These are phyloP conservation scores for Hirtodrosophila trivittata DNA, from an alignment of 2,888 invertebrate species.

Conservation along the genomic window DNA sequence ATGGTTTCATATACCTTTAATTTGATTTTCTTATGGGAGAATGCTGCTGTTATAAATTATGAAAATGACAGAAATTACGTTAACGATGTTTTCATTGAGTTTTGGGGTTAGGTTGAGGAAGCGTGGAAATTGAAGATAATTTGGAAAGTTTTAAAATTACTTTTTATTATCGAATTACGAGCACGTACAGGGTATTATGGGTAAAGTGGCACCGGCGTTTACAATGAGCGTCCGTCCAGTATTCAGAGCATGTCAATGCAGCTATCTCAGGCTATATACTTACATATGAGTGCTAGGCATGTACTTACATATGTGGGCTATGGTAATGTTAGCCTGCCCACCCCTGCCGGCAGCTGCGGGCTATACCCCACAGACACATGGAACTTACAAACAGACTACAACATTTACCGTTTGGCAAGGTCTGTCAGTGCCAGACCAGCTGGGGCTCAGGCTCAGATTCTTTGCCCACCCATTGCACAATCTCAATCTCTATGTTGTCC, in stretches of 20 bases:
- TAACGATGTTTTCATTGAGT: too few species aligned
- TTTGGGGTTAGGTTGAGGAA: too few species aligned
- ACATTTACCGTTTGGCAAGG: slow-evolving; percentile 75
- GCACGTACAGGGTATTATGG: slow-evolving; percentile 10
- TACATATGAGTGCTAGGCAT: slow-evolving; percentile 65
- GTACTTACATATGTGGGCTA: slow-evolving; percentile 61
- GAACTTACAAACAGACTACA: slow-evolving; percentile 27
- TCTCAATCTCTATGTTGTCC: slow-evolving; percentile 54
- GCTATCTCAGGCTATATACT: slow-evolving; percentile 45
- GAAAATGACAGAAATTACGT: too few species aligned
- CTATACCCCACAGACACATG: slow-evolving; percentile 24
- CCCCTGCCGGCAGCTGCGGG: slow-evolving; percentile 36
- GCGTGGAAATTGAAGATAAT: too few species aligned
- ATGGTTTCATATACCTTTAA: too few species aligned
- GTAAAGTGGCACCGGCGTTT: slow-evolving; percentile 37
- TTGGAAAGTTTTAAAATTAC: too few species aligned
- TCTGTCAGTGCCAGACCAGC: slow-evolving; percentile 65
- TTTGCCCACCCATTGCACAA: slow-evolving; percentile 77
- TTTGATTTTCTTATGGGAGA: too few species aligned
- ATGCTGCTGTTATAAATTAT: too few species aligned
- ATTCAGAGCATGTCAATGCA: slow-evolving; percentile 78
- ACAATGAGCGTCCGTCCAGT: slow-evolving; percentile 55
- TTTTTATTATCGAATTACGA: too few species aligned
- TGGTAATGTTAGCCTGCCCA: slow-evolving; percentile 66
- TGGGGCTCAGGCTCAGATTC: slow-evolving; percentile 68